A percentile compares a stretch with the other conserved stretches of the same genome.
Evolutionary conservation across 2,888 invertebrate species (phyloP).

Genomic region (Lithophane semibrunnea): DNA sequence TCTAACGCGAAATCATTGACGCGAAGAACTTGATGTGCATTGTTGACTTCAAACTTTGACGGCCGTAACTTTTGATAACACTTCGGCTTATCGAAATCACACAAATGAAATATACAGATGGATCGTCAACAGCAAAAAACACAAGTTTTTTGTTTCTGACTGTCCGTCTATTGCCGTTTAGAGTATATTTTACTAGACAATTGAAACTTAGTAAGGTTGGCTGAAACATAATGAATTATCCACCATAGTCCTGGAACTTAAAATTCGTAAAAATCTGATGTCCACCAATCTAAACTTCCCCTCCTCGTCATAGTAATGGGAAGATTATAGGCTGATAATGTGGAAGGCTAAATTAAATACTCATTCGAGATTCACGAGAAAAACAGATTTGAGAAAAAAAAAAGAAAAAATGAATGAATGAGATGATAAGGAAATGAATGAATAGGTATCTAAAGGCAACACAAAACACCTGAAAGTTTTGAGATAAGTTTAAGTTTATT

Average conservation of each 20-base stretch:
- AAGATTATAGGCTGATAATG: no score
- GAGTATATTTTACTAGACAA: background rate
- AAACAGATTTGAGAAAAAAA: background rate
- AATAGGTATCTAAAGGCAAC: no score
- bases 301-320: background rate
- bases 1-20: constrained; percentile 59
- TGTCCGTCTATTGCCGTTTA: background rate
- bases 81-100: background rate
- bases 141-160: background rate
- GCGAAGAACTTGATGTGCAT: constrained; percentile 23
- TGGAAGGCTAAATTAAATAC: background rate
- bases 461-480: background rate
- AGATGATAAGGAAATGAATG: no score
- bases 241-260: background rate
- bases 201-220: background rate
- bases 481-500: background rate
- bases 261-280: background rate
- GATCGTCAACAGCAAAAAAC: background rate
- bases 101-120: background rate
- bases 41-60: constrained; percentile 4
- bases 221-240: background rate
- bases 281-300: no score
- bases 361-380: background rate
- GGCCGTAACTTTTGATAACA: constrained; percentile 1
- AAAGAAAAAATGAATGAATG: background rate